Conservation (phyloP, 2,113 vertebrate genomes). For the Anhinga anhinga region DNA sequence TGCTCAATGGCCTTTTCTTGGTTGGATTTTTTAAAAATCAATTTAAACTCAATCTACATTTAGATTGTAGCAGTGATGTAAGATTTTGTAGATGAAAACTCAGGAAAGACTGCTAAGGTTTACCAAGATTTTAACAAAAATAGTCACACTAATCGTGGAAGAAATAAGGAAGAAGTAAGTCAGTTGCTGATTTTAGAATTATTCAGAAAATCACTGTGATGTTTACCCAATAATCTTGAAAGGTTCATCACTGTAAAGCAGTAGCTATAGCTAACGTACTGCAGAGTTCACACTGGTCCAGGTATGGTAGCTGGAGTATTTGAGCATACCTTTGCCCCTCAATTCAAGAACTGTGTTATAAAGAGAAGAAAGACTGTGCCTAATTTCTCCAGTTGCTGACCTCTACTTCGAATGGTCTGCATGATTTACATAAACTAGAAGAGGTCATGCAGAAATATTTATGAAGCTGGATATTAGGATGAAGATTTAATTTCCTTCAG, state of each 20-base stretch:
- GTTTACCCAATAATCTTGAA: background rate
- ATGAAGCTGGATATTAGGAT: no score
- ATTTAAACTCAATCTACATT: background rate
- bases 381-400: no score
- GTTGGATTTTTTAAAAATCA: background rate
- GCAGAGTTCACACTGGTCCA: no score
- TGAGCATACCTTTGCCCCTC: no score
- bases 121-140: background rate
- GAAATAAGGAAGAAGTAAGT: background rate
- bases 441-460: no score
- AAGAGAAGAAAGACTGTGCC: no score
- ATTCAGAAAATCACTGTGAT: background rate
- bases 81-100: background rate
- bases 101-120: background rate
- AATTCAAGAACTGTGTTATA: no score
- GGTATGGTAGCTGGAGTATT: no score
- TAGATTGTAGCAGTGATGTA: background rate
- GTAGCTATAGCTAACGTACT: background rate
- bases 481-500: background rate
- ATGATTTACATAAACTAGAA: no score
- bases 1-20: background rate
- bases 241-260: background rate
- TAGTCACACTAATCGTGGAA: background rate
- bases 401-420: no score
- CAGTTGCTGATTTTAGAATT: background rate